A percentile compares a stretch with the other conserved stretches of the same genome.
Evolutionary conservation across 1,140 invertebrate genomes (phyloP).

Genomic region (Drosophila insularis): DNA sequence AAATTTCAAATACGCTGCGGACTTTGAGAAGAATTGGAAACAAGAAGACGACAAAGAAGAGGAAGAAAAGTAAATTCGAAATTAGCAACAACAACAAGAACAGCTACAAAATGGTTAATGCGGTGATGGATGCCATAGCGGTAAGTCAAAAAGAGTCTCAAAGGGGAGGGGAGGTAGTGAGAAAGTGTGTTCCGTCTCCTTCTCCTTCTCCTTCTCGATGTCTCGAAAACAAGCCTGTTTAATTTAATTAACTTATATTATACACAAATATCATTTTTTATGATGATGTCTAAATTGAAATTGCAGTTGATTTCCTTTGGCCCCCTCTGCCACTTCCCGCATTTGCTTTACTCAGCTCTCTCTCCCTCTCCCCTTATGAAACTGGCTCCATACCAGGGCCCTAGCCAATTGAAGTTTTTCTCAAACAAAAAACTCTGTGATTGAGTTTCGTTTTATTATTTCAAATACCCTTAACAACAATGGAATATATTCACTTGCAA

Average conservation of each 20-base stretch:
- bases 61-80: neutral
- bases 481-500: neutral
- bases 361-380: too few species aligned
- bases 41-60: neutral
- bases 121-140: constrained; percentile 81
- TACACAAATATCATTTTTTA: constrained; percentile 39
- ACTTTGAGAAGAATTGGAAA: constrained; percentile 7
- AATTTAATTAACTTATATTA: constrained; percentile 63
- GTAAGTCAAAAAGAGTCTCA: constrained; percentile 52
- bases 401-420: constrained; percentile 71
- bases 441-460: constrained; percentile 42
- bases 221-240: constrained; percentile 34
- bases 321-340: neutral
- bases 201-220: constrained; percentile 1
- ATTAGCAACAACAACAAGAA: constrained; percentile 29
- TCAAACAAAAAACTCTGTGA: constrained; percentile 67
- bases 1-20: constrained; percentile 46
- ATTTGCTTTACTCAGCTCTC: neutral
- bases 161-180: neutral
- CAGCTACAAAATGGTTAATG: constrained; percentile 70
- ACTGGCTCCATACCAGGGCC: constrained; percentile 6
- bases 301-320: constrained; percentile 33
- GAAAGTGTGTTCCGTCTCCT: neutral
- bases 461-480: neutral
- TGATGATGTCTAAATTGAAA: constrained; percentile 67